A percentile compares a stretch with the other conserved stretches of the same genome.
phyloP scores from a whole-genome alignment of 2,888 invertebrate genomes.

The Oxyteleia sp. region DNA sequence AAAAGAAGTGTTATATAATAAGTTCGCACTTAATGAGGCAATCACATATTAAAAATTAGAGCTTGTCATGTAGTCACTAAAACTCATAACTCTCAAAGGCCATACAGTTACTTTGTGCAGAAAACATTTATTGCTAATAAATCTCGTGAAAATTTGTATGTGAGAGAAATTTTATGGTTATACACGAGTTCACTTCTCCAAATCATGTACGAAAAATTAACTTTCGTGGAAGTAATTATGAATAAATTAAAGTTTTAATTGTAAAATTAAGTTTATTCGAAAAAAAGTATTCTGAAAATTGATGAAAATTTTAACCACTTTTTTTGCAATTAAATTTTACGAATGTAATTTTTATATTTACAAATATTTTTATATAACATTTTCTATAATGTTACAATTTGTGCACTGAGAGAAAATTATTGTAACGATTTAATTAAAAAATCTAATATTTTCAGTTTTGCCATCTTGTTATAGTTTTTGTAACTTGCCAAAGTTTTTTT shows the following conservation, averaged over 20 bases:
- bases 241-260: background rate
- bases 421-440: too few relatives aligned
- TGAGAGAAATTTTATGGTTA: constrained; percentile 39
- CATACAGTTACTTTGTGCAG: constrained; percentile 26
- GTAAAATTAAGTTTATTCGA: background rate
- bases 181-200: constrained; percentile 38
- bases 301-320: background rate
- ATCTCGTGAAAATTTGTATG: constrained; percentile 37
- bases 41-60: constrained; percentile 38
- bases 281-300: background rate
- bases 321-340: too few relatives aligned
- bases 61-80: constrained; percentile 33
- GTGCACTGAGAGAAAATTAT: too few relatives aligned
- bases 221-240: constrained; percentile 22
- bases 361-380: too few relatives aligned
- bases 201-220: constrained; percentile 43
- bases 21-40: constrained; percentile 39
- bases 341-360: too few relatives aligned
- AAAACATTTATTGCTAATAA: constrained; percentile 51
- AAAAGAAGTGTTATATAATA: constrained; percentile 23
- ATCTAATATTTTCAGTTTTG: too few relatives aligned
- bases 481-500: too few relatives aligned
- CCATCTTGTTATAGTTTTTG: too few relatives aligned
- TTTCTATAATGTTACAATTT: too few relatives aligned
- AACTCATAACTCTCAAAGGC: constrained; percentile 11